phyloP scores from a whole-genome alignment of 2,113 vertebrate species.

The Pollimyrus isidori region DNA sequence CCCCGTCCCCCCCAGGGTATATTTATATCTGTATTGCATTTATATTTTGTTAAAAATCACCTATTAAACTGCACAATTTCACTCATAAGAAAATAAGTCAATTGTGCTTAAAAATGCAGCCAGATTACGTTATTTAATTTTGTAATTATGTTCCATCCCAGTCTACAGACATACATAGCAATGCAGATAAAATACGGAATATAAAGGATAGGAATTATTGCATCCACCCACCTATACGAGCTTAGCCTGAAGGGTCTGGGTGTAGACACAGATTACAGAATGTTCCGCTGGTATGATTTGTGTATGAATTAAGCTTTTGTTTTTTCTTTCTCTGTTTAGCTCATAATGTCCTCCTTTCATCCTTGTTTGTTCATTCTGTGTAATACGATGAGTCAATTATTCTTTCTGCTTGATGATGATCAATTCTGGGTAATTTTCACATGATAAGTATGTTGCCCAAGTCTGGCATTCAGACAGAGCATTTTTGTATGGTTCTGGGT shows the following conservation, averaged over 20 bases:
- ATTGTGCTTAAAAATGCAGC: neutral
- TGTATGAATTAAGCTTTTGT: neutral
- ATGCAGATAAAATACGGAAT: neutral
- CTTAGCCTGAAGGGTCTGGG: neutral
- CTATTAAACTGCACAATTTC: neutral
- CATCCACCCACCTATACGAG: neutral
- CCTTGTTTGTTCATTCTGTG: neutral
- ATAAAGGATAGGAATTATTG: neutral
- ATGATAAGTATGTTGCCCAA: neutral
- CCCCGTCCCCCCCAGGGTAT: neutral
- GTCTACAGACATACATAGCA: neutral
- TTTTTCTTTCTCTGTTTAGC: neutral
- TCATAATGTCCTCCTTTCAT: neutral
- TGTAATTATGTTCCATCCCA: neutral
- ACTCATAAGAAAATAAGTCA: neutral
- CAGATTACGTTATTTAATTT: neutral
- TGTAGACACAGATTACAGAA: neutral
- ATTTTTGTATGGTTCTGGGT: neutral
- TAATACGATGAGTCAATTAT: neutral
- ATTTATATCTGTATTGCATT: neutral
- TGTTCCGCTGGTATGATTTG: neutral
- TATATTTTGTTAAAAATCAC: neutral
- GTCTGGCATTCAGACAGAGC: neutral
- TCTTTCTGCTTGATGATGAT: neutral
- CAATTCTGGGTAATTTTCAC: neutral